Conservation (phyloP, 2,888 invertebrate species). For the Sphaerophoria rueppellii region DNA sequence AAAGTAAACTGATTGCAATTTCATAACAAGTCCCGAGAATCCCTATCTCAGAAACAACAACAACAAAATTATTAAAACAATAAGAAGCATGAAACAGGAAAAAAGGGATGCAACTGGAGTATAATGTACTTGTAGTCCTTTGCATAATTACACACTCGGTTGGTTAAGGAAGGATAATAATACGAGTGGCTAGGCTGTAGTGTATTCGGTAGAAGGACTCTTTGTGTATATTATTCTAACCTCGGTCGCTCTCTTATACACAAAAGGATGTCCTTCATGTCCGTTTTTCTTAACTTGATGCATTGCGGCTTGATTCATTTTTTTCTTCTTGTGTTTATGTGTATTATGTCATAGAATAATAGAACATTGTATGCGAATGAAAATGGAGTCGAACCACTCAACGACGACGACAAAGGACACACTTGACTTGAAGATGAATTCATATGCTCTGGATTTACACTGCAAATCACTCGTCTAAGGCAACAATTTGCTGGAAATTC, state of each 20-base stretch:
- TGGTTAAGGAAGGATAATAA: constrained; percentile 51
- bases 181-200: neutral
- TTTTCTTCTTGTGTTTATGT: constrained; percentile 11
- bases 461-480: neutral
- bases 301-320: constrained; percentile 30
- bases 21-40: constrained; percentile 47
- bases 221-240: neutral
- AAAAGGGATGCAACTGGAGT: constrained; percentile 36
- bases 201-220: neutral
- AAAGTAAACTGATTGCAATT: constrained; percentile 63
- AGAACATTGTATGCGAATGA: constrained; percentile 31
- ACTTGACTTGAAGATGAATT: constrained; percentile 4
- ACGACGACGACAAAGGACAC: constrained; percentile 8
- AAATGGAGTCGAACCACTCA: neutral
- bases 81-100: constrained; percentile 2
- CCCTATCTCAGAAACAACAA: constrained; percentile 19
- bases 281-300: constrained; percentile 37
- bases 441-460: neutral
- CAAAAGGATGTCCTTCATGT: constrained; percentile 25
- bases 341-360: constrained; percentile 7
- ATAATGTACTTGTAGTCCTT: constrained; percentile 45
- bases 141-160: constrained; percentile 56
- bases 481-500: no score
- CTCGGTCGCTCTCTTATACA: neutral
- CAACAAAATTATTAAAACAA: constrained; percentile 25